Base-by-base conservation (phyloP, 2,888 invertebrate genomes). In the Cataglyphis rosenhaueri region DNA sequence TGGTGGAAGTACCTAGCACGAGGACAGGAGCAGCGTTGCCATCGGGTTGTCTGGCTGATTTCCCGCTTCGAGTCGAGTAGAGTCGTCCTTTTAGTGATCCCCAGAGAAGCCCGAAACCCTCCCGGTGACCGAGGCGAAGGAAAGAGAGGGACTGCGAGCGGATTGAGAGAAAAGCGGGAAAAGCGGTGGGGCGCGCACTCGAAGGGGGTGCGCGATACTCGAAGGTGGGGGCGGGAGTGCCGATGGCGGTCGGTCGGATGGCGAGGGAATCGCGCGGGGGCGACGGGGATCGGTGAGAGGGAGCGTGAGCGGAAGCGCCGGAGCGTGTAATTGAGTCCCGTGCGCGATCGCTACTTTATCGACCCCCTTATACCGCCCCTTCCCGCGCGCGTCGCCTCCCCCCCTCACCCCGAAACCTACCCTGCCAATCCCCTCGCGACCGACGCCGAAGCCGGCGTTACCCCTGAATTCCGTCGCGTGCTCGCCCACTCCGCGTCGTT, bases 291-390 rank as follows among this genome's bases (percentile, higher is more conserved):
- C 12, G 25, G 32, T 29, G 86, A 84, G 84, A 86, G 89, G 84
- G 90, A 88, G 91, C 94, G 92, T 85, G 86, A 84, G 84, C 86
- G 89, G 84, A 90, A 88, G 91, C 94, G 92, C 85, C 92, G 92
- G 90, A 94, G 93, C 94, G 93, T 94, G 94, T 94, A 94, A 94
- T 94, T 94, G 94, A 94, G 94, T 94, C 94, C 93, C 92, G 92
- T 91, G 92, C 93, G 93, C 94, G 94, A 94, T 94, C 94, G 93
- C 94, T 94, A 93, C 94, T 94, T 94, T 94, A 94, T 94, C 94
- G 94, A 94, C 93, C 93, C 92, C 92, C 92, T 91, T 90, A 91
- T 87, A 86, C 91, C 88, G 82, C 84, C 86, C 89, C 88, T 86
- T 86, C 82, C 85, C 86, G 85, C 85, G 71, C 64, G 62, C 61